A percentile compares a stretch with the other conserved stretches of the same genome.
These are phyloP conservation scores for Xestia sexstrigata DNA, from an alignment of 2,888 invertebrate genomes.

Conservation along the genomic window DNA sequence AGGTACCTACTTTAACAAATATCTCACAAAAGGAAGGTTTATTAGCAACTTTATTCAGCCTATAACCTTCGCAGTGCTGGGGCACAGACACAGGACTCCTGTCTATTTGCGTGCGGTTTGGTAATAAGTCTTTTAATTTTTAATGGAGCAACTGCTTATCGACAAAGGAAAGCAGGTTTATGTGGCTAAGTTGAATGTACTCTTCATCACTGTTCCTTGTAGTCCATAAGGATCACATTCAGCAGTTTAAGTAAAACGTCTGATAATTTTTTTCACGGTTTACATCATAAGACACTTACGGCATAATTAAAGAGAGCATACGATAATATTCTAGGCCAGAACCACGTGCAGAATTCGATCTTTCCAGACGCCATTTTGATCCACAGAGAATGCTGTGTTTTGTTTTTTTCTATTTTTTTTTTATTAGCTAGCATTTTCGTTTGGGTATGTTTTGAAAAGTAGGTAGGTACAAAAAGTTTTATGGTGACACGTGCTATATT, in stretches of 20 bases:
- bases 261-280: slow-evolving; percentile 20
- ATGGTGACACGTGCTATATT: too few species aligned
- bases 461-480: not conserved
- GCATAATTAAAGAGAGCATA: slow-evolving; percentile 17
- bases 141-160: not conserved
- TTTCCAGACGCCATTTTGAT: not conserved
- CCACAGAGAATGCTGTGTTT: not conserved
- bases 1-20: not conserved
- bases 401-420: not conserved
- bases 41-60: not conserved
- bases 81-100: too few species aligned
- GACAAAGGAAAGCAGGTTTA: not conserved
- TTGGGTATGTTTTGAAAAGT: not conserved
- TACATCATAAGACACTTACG: slow-evolving; percentile 23
- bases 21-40: not conserved
- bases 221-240: slow-evolving; percentile 1
- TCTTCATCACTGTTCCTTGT: not conserved
- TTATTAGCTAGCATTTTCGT: not conserved
- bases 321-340: slow-evolving; percentile 16
- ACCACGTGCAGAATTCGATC: slow-evolving; percentile 21
- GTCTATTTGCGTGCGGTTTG: not conserved
- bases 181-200: not conserved
- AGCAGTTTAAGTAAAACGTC: not conserved
- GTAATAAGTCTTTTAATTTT: not conserved
- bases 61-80: not conserved